Conservation (phyloP, 2,888 invertebrate species). For the Diarsia mendica region DNA sequence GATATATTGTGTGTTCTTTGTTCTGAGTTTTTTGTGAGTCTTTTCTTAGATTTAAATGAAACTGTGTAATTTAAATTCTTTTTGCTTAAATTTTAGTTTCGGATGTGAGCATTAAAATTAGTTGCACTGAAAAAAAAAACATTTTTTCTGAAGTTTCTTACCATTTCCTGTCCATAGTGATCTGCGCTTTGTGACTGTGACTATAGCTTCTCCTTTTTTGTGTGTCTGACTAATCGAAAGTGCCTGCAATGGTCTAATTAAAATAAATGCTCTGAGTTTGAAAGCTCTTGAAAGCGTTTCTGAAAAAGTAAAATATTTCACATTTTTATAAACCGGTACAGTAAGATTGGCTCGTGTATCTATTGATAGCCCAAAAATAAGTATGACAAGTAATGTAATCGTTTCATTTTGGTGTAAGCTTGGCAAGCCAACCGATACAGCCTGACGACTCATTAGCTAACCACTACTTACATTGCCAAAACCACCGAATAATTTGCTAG, state of each 20-base stretch:
- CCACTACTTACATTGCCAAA: slow-evolving; percentile 62
- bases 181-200: too few species aligned
- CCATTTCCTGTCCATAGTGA: too few species aligned
- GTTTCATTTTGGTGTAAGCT: slow-evolving; percentile 43
- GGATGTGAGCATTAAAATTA: neutral
- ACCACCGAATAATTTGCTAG: slow-evolving; percentile 51
- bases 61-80: neutral
- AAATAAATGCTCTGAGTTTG: too few species aligned
- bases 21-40: neutral
- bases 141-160: too few species aligned
- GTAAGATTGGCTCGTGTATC: neutral
- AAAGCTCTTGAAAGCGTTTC: too few species aligned
- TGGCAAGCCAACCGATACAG: slow-evolving; percentile 57
- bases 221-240: too few species aligned
- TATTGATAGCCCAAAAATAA: slow-evolving; percentile 17
- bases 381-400: slow-evolving; percentile 34
- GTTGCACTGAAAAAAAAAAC: neutral
- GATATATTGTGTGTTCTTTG: slow-evolving; percentile 19
- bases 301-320: too few species aligned
- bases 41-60: slow-evolving; percentile 11
- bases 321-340: too few species aligned
- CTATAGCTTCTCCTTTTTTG: too few species aligned
- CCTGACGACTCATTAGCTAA: slow-evolving; percentile 51
- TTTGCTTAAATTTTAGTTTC: neutral
- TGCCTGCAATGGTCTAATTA: too few species aligned